phyloP scores from a whole-genome alignment of 1,140 invertebrate species.

The Amyelois transitella region DNA sequence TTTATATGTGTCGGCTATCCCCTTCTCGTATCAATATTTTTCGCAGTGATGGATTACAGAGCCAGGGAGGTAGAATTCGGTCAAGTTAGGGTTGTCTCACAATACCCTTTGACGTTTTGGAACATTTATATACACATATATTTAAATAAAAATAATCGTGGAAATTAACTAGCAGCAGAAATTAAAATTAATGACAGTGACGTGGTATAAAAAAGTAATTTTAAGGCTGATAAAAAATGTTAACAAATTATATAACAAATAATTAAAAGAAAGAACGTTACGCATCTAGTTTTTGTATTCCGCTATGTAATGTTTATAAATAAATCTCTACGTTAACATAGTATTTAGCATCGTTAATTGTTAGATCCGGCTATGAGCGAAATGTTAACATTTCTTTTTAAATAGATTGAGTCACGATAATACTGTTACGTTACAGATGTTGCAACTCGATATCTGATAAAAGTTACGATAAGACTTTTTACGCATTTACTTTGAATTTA shows the following conservation, averaged over 20 bases:
- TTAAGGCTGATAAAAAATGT: too few species aligned
- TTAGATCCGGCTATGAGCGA: not conserved
- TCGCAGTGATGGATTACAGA: slow-evolving; percentile 26
- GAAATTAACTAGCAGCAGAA: too few species aligned
- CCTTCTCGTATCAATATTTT: slow-evolving; percentile 41
- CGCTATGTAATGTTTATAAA: too few species aligned
- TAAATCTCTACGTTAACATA: not conserved
- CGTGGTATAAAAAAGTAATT: too few species aligned
- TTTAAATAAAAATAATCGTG: too few species aligned
- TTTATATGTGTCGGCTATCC: slow-evolving; percentile 6
- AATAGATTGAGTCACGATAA: not conserved
- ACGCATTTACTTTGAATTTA: not conserved
- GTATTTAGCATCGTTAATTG: not conserved
- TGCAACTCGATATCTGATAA: not conserved
- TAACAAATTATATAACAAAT: too few species aligned
- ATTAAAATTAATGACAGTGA: too few species aligned
- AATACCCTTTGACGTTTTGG: not conserved
- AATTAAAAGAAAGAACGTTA: too few species aligned
- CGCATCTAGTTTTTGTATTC: too few species aligned
- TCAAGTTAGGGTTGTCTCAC: not conserved
- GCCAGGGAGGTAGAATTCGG: not conserved
- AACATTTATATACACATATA: too few species aligned
- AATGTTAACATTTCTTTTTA: not conserved
- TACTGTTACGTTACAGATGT: not conserved
- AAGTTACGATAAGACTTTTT: not conserved